phyloP scores from a whole-genome alignment of 2,113 vertebrate genomes.

The Dasypus novemcinctus region DNA sequence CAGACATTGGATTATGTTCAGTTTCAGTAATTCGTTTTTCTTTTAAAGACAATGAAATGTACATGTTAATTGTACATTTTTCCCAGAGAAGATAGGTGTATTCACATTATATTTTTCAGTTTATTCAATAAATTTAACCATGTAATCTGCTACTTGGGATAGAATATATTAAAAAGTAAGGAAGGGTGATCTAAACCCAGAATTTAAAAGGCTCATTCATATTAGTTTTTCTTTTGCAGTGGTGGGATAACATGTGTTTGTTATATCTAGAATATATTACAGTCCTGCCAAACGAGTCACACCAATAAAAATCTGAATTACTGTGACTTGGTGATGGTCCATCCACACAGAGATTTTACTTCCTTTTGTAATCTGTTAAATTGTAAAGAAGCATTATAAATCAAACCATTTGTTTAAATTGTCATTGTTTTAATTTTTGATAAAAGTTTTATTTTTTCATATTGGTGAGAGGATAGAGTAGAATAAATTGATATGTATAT shows the following conservation, averaged over 20 bases:
- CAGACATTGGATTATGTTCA: background rate
- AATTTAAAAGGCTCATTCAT: background rate
- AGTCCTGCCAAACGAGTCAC: background rate
- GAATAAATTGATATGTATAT: background rate
- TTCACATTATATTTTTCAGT: background rate
- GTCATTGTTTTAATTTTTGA: background rate
- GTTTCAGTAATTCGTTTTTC: background rate
- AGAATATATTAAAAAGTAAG: background rate
- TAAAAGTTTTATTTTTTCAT: background rate
- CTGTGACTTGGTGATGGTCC: background rate
- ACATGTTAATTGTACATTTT: background rate
- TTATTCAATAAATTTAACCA: background rate
- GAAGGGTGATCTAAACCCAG: background rate
- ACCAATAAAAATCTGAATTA: background rate
- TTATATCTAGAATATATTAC: background rate
- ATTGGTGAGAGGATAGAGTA: background rate
- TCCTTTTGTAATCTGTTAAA: background rate
- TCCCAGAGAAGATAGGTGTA: background rate
- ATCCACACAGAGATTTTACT: background rate
- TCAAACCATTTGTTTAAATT: background rate
- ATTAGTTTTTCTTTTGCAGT: background rate
- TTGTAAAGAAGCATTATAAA: background rate
- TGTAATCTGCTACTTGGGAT: background rate
- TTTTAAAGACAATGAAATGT: background rate
- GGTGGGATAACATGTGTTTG: background rate